Percentiles rank a stretch among this genome's conserved stretches.
These are phyloP conservation scores for Piaya cayana DNA, from an alignment of 2,113 vertebrate species.

Conservation along the genomic window DNA sequence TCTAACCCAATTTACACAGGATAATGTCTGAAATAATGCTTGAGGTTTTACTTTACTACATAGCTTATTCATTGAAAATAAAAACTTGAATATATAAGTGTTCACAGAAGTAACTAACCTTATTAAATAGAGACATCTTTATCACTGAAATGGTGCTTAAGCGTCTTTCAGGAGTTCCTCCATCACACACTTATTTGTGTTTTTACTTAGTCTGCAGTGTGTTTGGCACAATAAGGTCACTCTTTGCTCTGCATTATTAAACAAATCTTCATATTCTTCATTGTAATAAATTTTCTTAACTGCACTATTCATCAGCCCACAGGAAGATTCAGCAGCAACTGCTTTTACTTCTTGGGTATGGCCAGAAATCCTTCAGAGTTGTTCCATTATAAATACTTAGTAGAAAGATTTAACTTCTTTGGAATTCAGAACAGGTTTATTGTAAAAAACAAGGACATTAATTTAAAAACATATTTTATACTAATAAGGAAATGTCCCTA, in stretches of 20 bases:
- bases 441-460: background rate
- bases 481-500: background rate
- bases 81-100: background rate
- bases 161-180: background rate
- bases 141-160: background rate
- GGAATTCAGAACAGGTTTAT: background rate
- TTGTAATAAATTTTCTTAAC: conserved; percentile 25
- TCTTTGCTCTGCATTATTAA: background rate
- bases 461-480: background rate
- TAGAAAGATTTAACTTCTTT: background rate
- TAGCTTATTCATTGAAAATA: background rate
- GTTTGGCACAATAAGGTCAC: background rate
- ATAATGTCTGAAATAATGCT: background rate
- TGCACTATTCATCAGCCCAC: background rate
- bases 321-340: background rate
- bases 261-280: background rate
- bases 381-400: background rate
- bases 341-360: background rate
- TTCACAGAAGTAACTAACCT: background rate
- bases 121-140: background rate
- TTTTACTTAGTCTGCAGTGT: background rate
- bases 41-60: background rate
- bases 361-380: background rate
- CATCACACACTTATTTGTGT: background rate
- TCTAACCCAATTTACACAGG: background rate